phyloP scores from a whole-genome alignment of 2,888 invertebrate genomes.

The Aphelenchoides bicaudatus region DNA sequence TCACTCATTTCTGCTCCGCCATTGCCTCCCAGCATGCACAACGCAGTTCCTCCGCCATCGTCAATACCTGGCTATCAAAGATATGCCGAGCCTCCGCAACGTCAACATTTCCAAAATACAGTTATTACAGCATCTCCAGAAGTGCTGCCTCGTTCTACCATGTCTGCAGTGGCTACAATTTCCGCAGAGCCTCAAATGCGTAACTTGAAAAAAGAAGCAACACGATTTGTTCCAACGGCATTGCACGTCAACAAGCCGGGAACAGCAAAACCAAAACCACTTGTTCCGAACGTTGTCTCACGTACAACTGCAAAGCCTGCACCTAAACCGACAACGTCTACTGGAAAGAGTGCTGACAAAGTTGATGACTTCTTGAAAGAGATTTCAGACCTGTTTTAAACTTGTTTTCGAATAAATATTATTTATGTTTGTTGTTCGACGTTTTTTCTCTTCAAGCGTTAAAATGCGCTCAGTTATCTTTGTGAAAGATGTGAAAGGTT shows the following conservation, averaged over 20 bases:
- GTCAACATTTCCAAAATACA: no score
- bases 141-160: no score
- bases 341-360: conserved; percentile 82
- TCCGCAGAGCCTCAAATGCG: conserved; percentile 89
- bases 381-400: conserved; percentile 83
- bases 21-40: conserved; percentile 11
- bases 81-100: no score
- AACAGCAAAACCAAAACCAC: conserved; percentile 7
- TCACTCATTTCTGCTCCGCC: conserved; percentile 15
- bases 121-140: no score
- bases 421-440: neutral
- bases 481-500: neutral
- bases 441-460: no score
- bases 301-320: neutral
- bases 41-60: conserved; percentile 12
- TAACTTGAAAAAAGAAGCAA: conserved; percentile 72
- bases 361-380: conserved; percentile 98
- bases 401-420: conserved; percentile 16
- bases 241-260: conserved; percentile 25
- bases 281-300: neutral
- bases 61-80: neutral
- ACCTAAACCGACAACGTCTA: conserved; percentile 16
- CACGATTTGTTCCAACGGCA: conserved; percentile 61
- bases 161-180: conserved; percentile 30
- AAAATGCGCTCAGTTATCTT: no score